Evolutionary conservation across 2,113 vertebrate species (phyloP), one percentile per base, ranked within the genome.

Genomic region (Pseudorasbora parva): DNA sequence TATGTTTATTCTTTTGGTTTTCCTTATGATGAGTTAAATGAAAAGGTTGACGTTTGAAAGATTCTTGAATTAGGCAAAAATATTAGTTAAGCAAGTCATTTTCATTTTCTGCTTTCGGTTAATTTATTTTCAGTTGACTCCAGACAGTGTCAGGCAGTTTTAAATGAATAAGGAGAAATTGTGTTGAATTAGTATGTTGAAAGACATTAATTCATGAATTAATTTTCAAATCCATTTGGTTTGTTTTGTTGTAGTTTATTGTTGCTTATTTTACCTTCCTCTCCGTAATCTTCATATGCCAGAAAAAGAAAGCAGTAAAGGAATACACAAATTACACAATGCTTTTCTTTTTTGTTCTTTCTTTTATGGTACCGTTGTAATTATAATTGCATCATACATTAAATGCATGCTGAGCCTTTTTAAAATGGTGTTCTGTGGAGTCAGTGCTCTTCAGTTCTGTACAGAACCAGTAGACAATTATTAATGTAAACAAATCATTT

Each of bases 211-310:
- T n/a, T n/a, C n/a, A n/a, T n/a, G 60, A 1, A 75, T 21, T 89
- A 60, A 88, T 84, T 49, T 69, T 82, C 43, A 64, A 82, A 81
- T 45, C n/a, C 54, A 87, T 82, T 79, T 64, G 87, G 17, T 85
- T 92, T 84, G 54, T 59, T 82, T 90, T 17, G 23, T 66, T 77
- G 21, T 68, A 21, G 47, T 69, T 81, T 37, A 81, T 68, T 25
- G 0, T 56, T 9, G 45, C 88, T 78, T 56, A 21, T 88, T 92
- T 97, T 96, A 97, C 97, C 97, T 97, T 97, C 96, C 90, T 96
- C 96, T 93, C 94, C 95, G 1, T 91, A 91, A 33, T 97, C 96
- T 92, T 97, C 95, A 93, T 92, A 90, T 94, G 87, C 86, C 90
- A 76, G 87, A 84, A 90, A n/a, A 86, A 78, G 78, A 33, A 69